Conservation (phyloP, 2,797 vertebrate species). For the Crax fasciolata region DNA sequence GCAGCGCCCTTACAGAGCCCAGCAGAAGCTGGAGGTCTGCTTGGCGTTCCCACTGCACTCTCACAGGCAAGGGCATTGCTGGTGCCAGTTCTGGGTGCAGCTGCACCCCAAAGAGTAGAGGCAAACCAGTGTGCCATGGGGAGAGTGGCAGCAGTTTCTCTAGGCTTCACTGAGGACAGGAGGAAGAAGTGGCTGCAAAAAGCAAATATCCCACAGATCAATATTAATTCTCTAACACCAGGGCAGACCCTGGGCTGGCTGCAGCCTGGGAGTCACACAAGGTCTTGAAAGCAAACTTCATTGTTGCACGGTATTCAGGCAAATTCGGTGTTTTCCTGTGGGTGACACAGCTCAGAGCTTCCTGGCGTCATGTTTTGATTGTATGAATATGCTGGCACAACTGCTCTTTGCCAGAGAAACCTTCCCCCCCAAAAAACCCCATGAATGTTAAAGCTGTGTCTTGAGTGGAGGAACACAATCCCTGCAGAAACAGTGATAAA, state of each 20-base stretch:
- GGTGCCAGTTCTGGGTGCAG: background rate
- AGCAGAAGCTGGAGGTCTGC: background rate
- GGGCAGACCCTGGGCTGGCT: background rate
- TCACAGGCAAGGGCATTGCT: fast-evolving
- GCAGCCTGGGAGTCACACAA: background rate
- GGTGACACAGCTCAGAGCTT: background rate
- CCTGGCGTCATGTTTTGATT: fast-evolving
- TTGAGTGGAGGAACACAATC: background rate
- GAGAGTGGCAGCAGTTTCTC: background rate
- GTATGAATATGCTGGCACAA: background rate
- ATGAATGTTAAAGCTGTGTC: background rate
- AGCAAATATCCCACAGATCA: background rate
- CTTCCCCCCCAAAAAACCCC: background rate
- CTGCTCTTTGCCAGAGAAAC: background rate
- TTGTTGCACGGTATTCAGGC: fast-evolving
- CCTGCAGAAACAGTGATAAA: background rate
- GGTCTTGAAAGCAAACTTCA: background rate
- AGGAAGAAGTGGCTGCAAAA: background rate
- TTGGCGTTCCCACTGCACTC: fast-evolving
- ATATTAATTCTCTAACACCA: background rate
- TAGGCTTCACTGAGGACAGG: background rate
- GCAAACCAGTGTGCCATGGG: fast-evolving
- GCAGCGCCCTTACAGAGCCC: background rate
- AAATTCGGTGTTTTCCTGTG: fast-evolving
- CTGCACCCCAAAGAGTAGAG: fast-evolving